Percentiles rank a stretch among this genome's conserved stretches.
phyloP scores from a whole-genome alignment of 1,140 invertebrate species.

The Drosophila seguyi region DNA sequence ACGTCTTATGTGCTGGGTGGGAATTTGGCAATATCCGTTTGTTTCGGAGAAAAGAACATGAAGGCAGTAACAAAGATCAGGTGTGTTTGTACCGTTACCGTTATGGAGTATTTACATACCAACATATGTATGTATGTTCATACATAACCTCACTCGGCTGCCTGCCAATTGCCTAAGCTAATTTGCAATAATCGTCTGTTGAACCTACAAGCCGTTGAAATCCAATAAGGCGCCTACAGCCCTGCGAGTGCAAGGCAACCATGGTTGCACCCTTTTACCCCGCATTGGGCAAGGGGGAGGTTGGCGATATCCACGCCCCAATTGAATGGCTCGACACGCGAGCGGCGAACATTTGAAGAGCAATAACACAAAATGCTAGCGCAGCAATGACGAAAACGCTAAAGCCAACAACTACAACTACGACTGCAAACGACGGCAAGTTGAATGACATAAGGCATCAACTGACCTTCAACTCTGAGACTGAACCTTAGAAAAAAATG shows the following conservation, averaged over 20 bases:
- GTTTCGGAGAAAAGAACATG: slow-evolving; percentile 7
- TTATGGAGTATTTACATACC: slow-evolving; percentile 1
- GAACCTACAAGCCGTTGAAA: slow-evolving; percentile 63
- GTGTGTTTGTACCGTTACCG: slow-evolving; percentile 10
- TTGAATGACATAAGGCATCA: slow-evolving; percentile 85
- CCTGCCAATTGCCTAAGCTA: slow-evolving; percentile 29
- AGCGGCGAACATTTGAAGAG: slow-evolving; percentile 40
- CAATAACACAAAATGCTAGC: slow-evolving; percentile 45
- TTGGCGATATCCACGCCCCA: slow-evolving; percentile 54
- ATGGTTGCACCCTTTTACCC: slow-evolving; percentile 10
- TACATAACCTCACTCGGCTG: slow-evolving; percentile 54
- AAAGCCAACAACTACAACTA: slow-evolving; percentile 53
- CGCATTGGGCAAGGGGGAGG: background rate
- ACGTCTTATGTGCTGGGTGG: slow-evolving; percentile 41
- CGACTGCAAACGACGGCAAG: slow-evolving; percentile 64
- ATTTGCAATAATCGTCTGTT: slow-evolving; percentile 73
- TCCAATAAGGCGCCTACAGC: slow-evolving; percentile 64
- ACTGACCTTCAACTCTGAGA: slow-evolving; percentile 85
- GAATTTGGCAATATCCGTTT: slow-evolving; percentile 49
- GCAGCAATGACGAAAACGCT: slow-evolving; percentile 68
- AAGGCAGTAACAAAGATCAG: slow-evolving; percentile 40
- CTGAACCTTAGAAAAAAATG: slow-evolving; percentile 85
- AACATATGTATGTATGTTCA: background rate
- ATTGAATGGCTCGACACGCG: slow-evolving; percentile 63
- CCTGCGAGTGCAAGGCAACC: slow-evolving; percentile 30